phyloP scores from a whole-genome alignment of 2,797 vertebrate genomes.

The Staurois parvus region DNA sequence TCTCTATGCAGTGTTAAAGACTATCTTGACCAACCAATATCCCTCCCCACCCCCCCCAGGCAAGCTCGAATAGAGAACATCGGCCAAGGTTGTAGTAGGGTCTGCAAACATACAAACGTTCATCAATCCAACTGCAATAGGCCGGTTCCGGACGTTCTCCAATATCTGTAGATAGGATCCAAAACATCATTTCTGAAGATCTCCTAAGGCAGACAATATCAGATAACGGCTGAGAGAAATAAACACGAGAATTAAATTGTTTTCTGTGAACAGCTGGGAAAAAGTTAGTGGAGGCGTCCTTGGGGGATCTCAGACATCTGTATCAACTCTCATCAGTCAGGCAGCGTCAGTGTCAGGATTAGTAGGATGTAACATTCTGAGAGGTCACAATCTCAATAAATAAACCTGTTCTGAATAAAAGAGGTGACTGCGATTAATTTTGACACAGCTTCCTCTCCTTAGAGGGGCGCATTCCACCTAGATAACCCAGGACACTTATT shows the following conservation, averaged over 20 bases:
- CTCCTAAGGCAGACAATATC: neutral
- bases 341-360: neutral
- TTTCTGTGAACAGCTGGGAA: neutral
- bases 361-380: neutral
- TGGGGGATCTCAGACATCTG: constrained; percentile 3
- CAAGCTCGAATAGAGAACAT: too few relatives aligned
- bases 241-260: neutral
- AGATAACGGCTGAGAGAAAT: neutral
- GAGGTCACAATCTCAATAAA: neutral
- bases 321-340: neutral
- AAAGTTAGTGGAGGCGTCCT: neutral
- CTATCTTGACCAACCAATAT: too few relatives aligned
- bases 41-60: too few relatives aligned
- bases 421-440: neutral
- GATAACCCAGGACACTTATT: too few relatives aligned
- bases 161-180: neutral
- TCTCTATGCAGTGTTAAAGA: too few relatives aligned
- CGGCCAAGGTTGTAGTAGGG: too few relatives aligned
- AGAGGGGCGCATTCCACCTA: too few relatives aligned
- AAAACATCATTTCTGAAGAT: neutral
- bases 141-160: too few relatives aligned
- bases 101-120: too few relatives aligned
- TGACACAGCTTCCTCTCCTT: neutral
- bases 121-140: too few relatives aligned
- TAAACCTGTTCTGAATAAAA: neutral